Evolutionary conservation across 1,140 invertebrate genomes (phyloP).

Genomic region (Lepidurus apus): DNA sequence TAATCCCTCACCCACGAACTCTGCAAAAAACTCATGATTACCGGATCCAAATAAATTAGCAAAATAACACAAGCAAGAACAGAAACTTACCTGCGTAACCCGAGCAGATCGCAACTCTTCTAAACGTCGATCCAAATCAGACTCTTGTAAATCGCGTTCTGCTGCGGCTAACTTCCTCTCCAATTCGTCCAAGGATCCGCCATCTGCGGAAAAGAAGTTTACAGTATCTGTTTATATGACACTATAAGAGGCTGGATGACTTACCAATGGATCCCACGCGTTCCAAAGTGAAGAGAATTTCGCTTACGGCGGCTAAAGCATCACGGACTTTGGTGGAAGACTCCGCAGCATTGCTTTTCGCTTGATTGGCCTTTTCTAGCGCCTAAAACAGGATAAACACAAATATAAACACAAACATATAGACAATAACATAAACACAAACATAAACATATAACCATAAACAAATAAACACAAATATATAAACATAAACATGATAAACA

Average conservation of each 20-base stretch:
- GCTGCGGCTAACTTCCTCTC: conserved; percentile 66
- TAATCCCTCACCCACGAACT: conserved; percentile 74
- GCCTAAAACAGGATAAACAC: conserved; percentile 48
- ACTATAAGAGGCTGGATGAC: conserved; percentile 31
- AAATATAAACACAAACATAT: conserved; percentile 24
- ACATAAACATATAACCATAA: not conserved
- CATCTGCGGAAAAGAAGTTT: conserved; percentile 48
- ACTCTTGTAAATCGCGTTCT: conserved; percentile 63
- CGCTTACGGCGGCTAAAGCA: conserved; percentile 67
- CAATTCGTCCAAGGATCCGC: conserved; percentile 60
- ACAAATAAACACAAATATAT: not conserved
- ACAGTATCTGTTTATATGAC: not conserved
- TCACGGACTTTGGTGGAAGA: conserved; percentile 73
- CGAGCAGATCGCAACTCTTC: conserved; percentile 63
- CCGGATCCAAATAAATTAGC: not conserved
- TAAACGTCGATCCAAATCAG: conserved; percentile 70
- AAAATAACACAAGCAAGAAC: not conserved
- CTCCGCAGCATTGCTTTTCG: conserved; percentile 70
- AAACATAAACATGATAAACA: not conserved
- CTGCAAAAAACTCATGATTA: conserved; percentile 52
- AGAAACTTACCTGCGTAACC: conserved; percentile 44
- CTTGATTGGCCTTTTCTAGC: conserved; percentile 73
- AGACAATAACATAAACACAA: conserved; percentile 26
- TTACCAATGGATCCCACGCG: conserved; percentile 67
- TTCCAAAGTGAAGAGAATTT: conserved; percentile 71